A percentile compares a stretch with the other conserved stretches of the same genome.
Evolutionary conservation across 2,797 vertebrate species (phyloP).

Genomic region (Myotis myotis): DNA sequence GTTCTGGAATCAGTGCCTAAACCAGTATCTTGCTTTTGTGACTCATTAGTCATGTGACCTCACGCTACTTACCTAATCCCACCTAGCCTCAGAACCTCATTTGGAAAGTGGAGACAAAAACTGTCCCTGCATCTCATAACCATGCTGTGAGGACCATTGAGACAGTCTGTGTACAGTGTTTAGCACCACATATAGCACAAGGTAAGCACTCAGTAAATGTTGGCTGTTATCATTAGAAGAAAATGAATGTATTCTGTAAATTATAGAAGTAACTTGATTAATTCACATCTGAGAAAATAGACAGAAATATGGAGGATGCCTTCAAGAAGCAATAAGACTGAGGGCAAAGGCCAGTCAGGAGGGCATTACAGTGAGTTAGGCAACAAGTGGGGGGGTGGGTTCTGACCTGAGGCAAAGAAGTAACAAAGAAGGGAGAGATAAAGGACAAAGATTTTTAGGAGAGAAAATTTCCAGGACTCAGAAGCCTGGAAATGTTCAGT

Average conservation of each 20-base stretch:
- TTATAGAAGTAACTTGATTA: background rate
- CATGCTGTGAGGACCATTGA: background rate
- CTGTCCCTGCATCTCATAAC: background rate
- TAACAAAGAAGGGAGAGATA: background rate
- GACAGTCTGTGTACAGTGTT: background rate
- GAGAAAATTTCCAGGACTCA: background rate
- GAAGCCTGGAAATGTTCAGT: background rate
- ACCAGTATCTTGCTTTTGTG: background rate
- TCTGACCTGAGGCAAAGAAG: background rate
- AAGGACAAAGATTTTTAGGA: background rate
- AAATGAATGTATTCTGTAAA: background rate
- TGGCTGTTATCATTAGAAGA: background rate
- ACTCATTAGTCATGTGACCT: background rate
- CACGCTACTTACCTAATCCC: background rate
- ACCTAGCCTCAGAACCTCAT: background rate
- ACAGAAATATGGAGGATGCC: background rate
- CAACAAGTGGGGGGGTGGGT: background rate
- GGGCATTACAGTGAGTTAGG: background rate
- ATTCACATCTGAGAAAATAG: background rate
- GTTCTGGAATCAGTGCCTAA: background rate
- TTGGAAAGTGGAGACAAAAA: background rate
- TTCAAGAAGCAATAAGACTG: background rate
- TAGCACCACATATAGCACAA: background rate
- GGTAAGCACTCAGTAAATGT: background rate
- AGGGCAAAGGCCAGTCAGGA: background rate